Evolutionary conservation across 2,888 invertebrate genomes (phyloP).

Genomic region (Diachrysia chrysitis): DNA sequence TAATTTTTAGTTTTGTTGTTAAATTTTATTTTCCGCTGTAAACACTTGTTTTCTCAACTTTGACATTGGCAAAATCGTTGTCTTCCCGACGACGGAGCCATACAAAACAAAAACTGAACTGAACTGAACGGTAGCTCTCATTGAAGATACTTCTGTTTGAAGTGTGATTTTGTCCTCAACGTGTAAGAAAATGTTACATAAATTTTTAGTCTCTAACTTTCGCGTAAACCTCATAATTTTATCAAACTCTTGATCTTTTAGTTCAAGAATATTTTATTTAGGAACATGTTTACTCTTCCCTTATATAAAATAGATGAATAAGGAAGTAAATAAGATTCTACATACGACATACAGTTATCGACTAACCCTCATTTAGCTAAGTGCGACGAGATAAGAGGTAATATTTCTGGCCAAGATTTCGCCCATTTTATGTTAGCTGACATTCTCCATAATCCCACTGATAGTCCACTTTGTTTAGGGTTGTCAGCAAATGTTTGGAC

Average conservation of each 20-base stretch:
- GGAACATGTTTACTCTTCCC: neutral
- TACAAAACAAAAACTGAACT: too few species aligned
- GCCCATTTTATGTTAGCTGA: slow-evolving; percentile 26
- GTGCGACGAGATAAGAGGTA: slow-evolving; percentile 28
- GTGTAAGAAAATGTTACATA: too few species aligned
- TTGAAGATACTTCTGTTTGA: too few species aligned
- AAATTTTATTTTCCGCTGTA: too few species aligned
- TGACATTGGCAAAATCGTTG: too few species aligned
- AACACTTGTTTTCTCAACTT: too few species aligned
- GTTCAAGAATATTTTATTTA: neutral
- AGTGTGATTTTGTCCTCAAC: too few species aligned
- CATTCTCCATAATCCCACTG: slow-evolving; percentile 35
- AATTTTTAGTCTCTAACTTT: too few species aligned
- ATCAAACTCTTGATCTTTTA: neutral
- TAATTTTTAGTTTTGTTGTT: too few species aligned
- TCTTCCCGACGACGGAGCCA: too few species aligned
- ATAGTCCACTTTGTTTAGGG: slow-evolving; percentile 29
- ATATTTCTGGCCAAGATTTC: slow-evolving; percentile 31
- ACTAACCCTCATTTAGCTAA: slow-evolving; percentile 16
- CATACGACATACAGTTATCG: slow-evolving; percentile 11
- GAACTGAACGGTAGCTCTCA: too few species aligned
- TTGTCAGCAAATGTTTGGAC: slow-evolving; percentile 6
- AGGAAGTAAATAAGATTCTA: neutral
- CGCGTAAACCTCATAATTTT: neutral
- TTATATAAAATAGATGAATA: neutral